Base-by-base conservation (phyloP, 2,888 invertebrate species). In the Drosophila planitibia region DNA sequence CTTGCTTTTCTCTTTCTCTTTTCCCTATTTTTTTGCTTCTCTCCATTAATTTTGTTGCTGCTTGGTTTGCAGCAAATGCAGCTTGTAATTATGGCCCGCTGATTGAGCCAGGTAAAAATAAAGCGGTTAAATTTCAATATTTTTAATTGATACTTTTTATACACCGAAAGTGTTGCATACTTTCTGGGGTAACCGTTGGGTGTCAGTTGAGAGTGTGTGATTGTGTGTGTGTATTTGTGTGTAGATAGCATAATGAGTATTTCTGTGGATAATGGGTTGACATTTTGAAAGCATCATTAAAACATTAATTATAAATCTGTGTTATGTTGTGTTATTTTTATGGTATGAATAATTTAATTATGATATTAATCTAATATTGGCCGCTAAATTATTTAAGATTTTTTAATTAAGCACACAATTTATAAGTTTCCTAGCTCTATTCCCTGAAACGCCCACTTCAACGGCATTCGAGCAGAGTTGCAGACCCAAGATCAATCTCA, bases 141-240 rank as follows among this genome's bases (percentile, higher is more conserved):
- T 66, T 60, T 69, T 66, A 76, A 73, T 76, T 70, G 55, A 63
- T 58, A 62, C 68, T 47, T 49, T 44, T 59, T 37, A 28, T 35
- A 25, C n/a, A 37, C n/a, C 10, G 6, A 71, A 70, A 65, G 37
- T 69, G 69, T 78, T 77, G 84, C 84, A 78, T 81, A 75, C 87
- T 65, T 74, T 75, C 4, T 33, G 63, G 70, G 30, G 33, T 10
- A 16, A 4, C 10, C 3, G 37, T 30, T 25, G 39, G n/a, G 47
- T 49, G 14, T 2, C 22, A 49, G n/a, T 5, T 37, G 35, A 3
- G 25, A 12, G 25, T 3, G 25, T 25, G 19, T 25, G 47, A 0
- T 3, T 22, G 16, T 28, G 25, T 14, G 37, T 37, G 1, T 39
- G 9, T 19, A 3, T 1, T 9, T 39, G 19, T 39, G 9, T 4